Percentiles rank a stretch among this genome's conserved stretches.
These are phyloP conservation scores for Anguilla obscura DNA, from an alignment of 2,797 vertebrate genomes.

Conservation along the genomic window DNA sequence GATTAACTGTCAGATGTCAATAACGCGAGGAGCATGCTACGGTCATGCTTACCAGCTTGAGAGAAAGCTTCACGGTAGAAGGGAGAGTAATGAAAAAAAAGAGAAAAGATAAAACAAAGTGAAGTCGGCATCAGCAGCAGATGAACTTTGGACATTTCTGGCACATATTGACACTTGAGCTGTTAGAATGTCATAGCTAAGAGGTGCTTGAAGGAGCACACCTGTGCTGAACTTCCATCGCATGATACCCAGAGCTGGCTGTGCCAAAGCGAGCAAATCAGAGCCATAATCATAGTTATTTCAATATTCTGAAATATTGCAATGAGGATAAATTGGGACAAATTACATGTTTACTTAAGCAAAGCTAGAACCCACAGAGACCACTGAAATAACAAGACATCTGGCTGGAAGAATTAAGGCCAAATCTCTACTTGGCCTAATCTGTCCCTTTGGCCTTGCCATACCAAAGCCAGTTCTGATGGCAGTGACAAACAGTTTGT, in stretches of 20 bases:
- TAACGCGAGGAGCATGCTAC: conserved; percentile 38
- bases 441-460: conserved; percentile 17
- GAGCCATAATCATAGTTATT: too few relatives aligned
- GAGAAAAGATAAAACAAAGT: conserved; percentile 56
- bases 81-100: conserved; percentile 48
- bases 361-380: neutral
- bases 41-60: conserved; percentile 91
- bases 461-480: conserved; percentile 18
- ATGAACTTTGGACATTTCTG: conserved; percentile 45
- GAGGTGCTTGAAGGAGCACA: neutral
- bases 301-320: conserved; percentile 22
- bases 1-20: conserved; percentile 40
- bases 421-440: conserved; percentile 8
- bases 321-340: neutral
- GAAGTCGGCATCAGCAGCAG: conserved; percentile 67
- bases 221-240: conserved; percentile 17
- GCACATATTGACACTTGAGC: neutral
- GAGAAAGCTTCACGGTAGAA: conserved; percentile 84
- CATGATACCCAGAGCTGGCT: neutral
- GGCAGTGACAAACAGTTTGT: neutral
- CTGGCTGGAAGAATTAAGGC: neutral
- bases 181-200: conserved; percentile 21
- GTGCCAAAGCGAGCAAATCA: neutral
- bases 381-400: conserved; percentile 1
- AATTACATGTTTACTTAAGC: conserved; percentile 6